Evolutionary conservation across 2,888 invertebrate genomes (phyloP).

Genomic region (Dioctria rufipes): DNA sequence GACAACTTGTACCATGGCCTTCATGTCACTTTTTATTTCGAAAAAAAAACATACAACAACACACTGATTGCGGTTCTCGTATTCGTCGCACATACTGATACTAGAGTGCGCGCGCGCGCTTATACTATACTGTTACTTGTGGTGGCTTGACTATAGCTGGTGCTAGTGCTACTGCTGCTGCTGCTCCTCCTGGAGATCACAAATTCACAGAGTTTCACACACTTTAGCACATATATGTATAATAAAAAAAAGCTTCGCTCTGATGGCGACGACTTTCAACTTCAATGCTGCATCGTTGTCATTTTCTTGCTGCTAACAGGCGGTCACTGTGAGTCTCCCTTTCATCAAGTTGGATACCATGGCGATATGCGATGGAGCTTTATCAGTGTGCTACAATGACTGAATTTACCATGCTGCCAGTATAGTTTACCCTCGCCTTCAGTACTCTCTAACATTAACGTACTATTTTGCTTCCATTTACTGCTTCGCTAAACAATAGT

Average conservation of each 20-base stretch:
- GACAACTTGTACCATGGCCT: constrained; percentile 62
- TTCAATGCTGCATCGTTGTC: neutral
- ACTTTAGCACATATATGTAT: neutral
- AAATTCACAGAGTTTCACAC: neutral
- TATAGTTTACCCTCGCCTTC: too few species aligned
- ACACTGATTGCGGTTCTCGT: constrained; percentile 37
- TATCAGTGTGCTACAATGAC: neutral
- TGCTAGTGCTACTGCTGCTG: neutral
- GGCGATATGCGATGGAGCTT: neutral
- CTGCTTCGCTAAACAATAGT: constrained; percentile 9
- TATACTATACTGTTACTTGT: too few species aligned
- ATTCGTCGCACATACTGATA: constrained; percentile 15
- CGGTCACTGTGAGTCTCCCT: neutral
- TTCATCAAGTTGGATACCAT: neutral
- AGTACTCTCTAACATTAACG: too few species aligned
- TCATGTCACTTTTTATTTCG: constrained; percentile 61
- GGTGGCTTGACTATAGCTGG: too few species aligned
- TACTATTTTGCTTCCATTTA: too few species aligned
- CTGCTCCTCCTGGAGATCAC: too few species aligned
- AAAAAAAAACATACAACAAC: constrained; percentile 9
- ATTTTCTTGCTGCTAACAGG: too few species aligned
- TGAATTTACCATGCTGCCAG: too few species aligned
- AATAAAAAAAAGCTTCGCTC: too few species aligned
- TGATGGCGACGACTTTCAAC: neutral
- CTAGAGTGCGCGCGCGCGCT: constrained; percentile 43